Evolutionary conservation across 1,140 invertebrate species (phyloP).

Genomic region (Solenopsis fugax): DNA sequence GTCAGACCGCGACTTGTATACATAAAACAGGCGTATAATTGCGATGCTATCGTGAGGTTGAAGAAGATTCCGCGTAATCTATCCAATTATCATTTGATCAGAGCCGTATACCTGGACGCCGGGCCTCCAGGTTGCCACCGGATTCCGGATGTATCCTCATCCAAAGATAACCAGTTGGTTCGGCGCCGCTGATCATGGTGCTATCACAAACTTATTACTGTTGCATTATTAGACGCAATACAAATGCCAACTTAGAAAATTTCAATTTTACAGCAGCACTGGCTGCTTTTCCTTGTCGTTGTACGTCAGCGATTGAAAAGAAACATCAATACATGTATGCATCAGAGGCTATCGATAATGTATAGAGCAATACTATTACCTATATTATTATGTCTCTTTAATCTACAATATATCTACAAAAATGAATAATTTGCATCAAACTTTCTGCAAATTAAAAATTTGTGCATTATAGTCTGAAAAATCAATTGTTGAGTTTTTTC

Average conservation of each 20-base stretch:
- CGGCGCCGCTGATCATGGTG: background rate
- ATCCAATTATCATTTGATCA: conserved; percentile 86
- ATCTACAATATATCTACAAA: no score
- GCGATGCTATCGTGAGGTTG: conserved; percentile 82
- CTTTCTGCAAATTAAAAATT: background rate
- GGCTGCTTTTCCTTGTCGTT: no score
- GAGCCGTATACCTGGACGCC: conserved; percentile 72
- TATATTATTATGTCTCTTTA: background rate
- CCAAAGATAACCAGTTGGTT: conserved; percentile 24
- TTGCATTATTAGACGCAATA: background rate
- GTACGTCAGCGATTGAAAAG: background rate
- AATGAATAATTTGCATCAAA: background rate
- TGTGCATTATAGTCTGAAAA: background rate
- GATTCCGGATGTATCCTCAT: background rate
- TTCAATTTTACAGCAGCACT: background rate
- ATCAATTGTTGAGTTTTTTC: background rate
- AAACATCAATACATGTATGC: background rate
- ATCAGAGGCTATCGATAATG: background rate
- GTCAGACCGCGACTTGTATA: conserved; percentile 65
- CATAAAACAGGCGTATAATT: conserved; percentile 82
- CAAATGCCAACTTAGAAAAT: background rate
- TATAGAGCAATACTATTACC: background rate
- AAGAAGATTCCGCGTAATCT: conserved; percentile 85
- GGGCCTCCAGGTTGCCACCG: conserved; percentile 57
- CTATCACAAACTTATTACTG: background rate